A percentile compares a stretch with the other conserved stretches of the same genome.
Conservation (phyloP, 2,113 vertebrate species). For the Cyprinus carpio region DNA sequence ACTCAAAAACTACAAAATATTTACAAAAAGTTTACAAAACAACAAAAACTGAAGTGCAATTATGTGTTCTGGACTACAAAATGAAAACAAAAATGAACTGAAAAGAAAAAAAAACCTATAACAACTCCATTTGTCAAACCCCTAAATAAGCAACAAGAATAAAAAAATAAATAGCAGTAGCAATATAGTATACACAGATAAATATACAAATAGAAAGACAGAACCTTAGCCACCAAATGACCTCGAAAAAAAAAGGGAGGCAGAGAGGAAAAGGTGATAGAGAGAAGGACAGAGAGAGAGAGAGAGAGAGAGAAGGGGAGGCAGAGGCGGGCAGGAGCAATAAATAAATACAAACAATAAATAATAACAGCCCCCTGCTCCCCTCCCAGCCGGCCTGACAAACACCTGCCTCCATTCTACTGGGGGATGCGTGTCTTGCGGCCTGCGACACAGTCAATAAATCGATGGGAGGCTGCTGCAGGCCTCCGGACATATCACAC, state of each 20-base stretch:
- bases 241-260: neutral
- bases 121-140: neutral
- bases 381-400: constrained; percentile 48
- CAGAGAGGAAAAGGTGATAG: constrained; percentile 10
- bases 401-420: constrained; percentile 80
- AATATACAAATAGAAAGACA: constrained; percentile 58
- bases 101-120: neutral
- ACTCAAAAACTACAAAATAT: too few relatives aligned
- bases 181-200: constrained; percentile 65
- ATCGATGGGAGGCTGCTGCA: constrained; percentile 80
- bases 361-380: constrained; percentile 62
- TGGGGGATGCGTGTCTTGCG: constrained; percentile 79
- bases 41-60: too few relatives aligned
- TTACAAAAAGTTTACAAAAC: too few relatives aligned
- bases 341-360: constrained; percentile 64
- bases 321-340: constrained; percentile 54
- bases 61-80: too few relatives aligned
- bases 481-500: constrained; percentile 70
- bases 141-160: neutral
- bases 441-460: constrained; percentile 86
- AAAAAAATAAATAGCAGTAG: neutral
- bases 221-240: constrained; percentile 47
- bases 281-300: constrained; percentile 34
- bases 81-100: too few relatives aligned
- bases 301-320: constrained; percentile 45